Percentiles rank a stretch among this genome's conserved stretches.
Evolutionary conservation across 2,113 vertebrate genomes (phyloP).

Genomic region (Zapus hudsonius): DNA sequence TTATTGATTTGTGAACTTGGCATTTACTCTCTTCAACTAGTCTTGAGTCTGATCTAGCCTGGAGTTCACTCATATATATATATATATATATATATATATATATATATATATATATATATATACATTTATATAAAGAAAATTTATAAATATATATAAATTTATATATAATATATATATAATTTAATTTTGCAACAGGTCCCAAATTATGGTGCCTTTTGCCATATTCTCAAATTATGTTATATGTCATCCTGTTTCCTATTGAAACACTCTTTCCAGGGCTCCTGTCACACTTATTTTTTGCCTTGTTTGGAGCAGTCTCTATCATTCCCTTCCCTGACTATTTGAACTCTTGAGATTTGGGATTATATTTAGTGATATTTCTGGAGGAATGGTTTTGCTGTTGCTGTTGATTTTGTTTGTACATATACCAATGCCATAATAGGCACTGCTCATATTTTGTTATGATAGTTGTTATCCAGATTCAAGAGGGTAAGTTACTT

Average conservation of each 20-base stretch:
- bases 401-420: neutral
- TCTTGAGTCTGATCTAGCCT: neutral
- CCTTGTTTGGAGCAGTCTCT: neutral
- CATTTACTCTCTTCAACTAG: neutral
- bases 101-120: too few relatives aligned
- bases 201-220: neutral
- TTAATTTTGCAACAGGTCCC: too few relatives aligned
- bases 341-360: neutral
- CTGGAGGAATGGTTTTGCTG: neutral
- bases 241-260: too few relatives aligned
- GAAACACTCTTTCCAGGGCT: neutral
- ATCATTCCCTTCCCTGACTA: neutral
- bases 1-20: neutral
- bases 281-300: neutral
- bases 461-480: too few relatives aligned
- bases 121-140: too few relatives aligned
- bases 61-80: neutral
- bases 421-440: too few relatives aligned
- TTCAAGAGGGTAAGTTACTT: too few relatives aligned
- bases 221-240: rapidly evolving
- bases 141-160: too few relatives aligned
- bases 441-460: too few relatives aligned
- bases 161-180: too few relatives aligned
- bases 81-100: too few relatives aligned
- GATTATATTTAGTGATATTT: neutral